Percentiles rank a stretch among this genome's conserved stretches.
phyloP scores from a whole-genome alignment of 2,888 invertebrate species.

The Stegana nigrithorax region DNA sequence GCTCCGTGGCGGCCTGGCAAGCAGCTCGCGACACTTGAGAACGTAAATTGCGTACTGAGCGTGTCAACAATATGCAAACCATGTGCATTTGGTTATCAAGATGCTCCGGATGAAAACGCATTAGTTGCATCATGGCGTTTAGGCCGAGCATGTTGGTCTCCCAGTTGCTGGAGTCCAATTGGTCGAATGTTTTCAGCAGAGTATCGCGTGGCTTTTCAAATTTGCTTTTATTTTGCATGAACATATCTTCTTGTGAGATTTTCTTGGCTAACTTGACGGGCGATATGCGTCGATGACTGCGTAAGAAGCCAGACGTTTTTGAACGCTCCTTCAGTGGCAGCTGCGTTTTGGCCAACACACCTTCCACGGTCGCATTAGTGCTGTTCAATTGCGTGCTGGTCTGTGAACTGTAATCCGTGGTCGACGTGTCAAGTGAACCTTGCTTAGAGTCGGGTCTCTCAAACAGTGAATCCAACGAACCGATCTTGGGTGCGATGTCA shows the following conservation, averaged over 20 bases:
- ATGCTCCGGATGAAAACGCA: slow-evolving; percentile 75
- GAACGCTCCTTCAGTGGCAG: slow-evolving; percentile 63
- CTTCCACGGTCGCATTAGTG: slow-evolving; percentile 20
- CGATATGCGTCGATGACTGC: slow-evolving; percentile 61
- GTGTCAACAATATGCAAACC: slow-evolving; percentile 77
- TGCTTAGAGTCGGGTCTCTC: slow-evolving; percentile 46
- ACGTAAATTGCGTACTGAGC: slow-evolving; percentile 87
- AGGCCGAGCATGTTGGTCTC: slow-evolving; percentile 82
- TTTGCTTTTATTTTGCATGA: slow-evolving; percentile 68
- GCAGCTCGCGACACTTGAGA: slow-evolving; percentile 93
- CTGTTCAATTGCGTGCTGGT: slow-evolving; percentile 45
- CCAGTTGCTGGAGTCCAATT: slow-evolving; percentile 83
- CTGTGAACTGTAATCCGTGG: slow-evolving; percentile 59
- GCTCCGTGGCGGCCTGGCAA: slow-evolving; percentile 82
- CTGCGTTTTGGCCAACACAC: slow-evolving; percentile 36
- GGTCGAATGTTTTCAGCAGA: slow-evolving; percentile 73
- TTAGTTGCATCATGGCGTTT: slow-evolving; percentile 76
- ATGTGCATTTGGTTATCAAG: slow-evolving; percentile 77
- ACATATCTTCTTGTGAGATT: slow-evolving; percentile 57
- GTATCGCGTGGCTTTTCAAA: slow-evolving; percentile 77
- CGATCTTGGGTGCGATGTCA: too few species aligned
- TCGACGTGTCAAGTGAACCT: slow-evolving; percentile 42
- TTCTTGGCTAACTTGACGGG: slow-evolving; percentile 63
- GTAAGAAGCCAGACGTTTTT: slow-evolving; percentile 63
- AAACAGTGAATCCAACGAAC: slow-evolving; percentile 59